phyloP scores from a whole-genome alignment of 30 jellyfish, hydroid and myxozoan genomes.

The Morbakka virulenta region DNA sequence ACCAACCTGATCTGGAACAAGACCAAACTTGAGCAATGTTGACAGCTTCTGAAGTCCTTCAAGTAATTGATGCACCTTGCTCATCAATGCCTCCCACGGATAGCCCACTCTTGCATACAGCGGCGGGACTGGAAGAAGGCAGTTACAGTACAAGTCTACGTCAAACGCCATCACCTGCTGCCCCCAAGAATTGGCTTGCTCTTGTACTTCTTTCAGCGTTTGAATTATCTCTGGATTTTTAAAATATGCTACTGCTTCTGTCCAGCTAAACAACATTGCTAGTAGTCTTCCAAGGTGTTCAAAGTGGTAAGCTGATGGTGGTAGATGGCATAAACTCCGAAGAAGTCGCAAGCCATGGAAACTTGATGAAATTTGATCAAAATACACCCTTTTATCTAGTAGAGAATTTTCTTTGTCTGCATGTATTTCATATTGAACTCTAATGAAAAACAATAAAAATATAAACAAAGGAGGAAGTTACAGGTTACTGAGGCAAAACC shows the following conservation, averaged over 20 bases:
- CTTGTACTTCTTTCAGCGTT: slow-evolving; percentile 20
- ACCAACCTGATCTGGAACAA: slow-evolving; percentile 67
- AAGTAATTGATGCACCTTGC: slow-evolving; percentile 66
- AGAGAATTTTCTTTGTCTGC: slow-evolving; percentile 9
- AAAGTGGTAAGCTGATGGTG: slow-evolving; percentile 71
- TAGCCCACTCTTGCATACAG: slow-evolving; percentile 86
- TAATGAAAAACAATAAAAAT: not conserved
- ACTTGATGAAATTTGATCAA: slow-evolving; percentile 58
- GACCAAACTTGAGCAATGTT: slow-evolving; percentile 44
- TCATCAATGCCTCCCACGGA: slow-evolving; percentile 85
- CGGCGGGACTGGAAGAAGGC: slow-evolving; percentile 87
- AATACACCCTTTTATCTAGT: slow-evolving; percentile 27
- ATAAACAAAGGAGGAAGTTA: not conserved
- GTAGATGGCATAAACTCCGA: slow-evolving; percentile 67
- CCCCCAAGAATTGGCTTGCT: slow-evolving; percentile 81
- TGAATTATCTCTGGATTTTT: slow-evolving; percentile 44
- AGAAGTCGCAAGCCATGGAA: slow-evolving; percentile 80
- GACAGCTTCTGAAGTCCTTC: slow-evolving; percentile 80
- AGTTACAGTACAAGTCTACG: slow-evolving; percentile 66
- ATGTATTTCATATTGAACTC: slow-evolving; percentile 51
- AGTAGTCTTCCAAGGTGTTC: slow-evolving; percentile 80
- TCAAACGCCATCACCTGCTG: slow-evolving; percentile 58
- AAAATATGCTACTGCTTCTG: slow-evolving; percentile 70
- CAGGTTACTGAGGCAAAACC: too few species aligned
- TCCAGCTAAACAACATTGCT: slow-evolving; percentile 87